Conservation (phyloP, 2,797 vertebrate species). For the Falco columbarius region DNA sequence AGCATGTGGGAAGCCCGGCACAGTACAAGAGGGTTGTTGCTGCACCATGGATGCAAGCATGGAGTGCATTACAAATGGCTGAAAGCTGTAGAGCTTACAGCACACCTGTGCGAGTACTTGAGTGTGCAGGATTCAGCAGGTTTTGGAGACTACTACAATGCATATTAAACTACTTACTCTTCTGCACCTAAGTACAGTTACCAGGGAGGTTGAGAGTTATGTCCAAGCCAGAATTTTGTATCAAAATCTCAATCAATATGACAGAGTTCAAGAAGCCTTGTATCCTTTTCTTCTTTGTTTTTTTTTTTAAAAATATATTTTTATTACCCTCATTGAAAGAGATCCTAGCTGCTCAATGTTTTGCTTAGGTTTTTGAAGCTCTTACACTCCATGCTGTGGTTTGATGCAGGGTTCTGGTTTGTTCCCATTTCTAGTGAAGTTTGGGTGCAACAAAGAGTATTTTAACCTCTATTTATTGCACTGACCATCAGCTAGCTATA, state of each 20-base stretch:
- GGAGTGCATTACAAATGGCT: rapidly evolving
- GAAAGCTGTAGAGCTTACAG: neutral
- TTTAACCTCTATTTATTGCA: neutral
- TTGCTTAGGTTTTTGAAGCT: neutral
- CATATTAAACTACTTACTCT: neutral
- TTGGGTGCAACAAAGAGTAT: neutral
- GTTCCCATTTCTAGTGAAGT: neutral
- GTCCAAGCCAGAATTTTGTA: neutral
- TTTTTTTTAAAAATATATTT: too few species aligned
- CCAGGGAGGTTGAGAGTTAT: neutral
- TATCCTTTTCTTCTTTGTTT: too few species aligned
- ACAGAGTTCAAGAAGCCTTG: neutral
- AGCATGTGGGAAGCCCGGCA: rapidly evolving
- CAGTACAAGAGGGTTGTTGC: neutral
- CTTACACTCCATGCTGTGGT: neutral
- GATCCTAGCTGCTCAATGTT: neutral
- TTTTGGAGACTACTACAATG: neutral
- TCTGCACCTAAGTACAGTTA: neutral
- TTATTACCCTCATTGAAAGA: neutral
- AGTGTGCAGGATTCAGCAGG: neutral
- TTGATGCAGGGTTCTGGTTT: neutral
- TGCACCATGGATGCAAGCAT: neutral
- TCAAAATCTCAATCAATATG: neutral
- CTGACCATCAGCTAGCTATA: neutral
- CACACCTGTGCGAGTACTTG: neutral